Percentiles rank a stretch among this genome's conserved stretches.
These are phyloP conservation scores for Drosophila atripex DNA, from an alignment of 2,888 invertebrate genomes.

Conservation along the genomic window DNA sequence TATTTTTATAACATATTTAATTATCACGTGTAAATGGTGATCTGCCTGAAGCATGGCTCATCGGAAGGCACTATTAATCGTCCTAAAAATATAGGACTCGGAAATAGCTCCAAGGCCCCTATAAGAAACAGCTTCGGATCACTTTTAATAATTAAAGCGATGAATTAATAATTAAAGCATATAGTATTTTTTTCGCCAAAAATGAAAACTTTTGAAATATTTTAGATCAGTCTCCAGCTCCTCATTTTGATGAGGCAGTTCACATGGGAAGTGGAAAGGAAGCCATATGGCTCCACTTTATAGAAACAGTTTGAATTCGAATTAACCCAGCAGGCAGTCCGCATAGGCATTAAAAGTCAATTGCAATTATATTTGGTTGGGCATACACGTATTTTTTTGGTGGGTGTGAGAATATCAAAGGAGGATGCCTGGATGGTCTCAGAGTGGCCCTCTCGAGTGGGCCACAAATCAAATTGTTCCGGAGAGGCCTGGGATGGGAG, in stretches of 20 bases:
- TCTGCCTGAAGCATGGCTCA: no score
- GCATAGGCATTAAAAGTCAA: constrained; percentile 74
- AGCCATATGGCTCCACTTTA: constrained; percentile 55
- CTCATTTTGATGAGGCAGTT: constrained; percentile 30
- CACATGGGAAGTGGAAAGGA: constrained; percentile 18
- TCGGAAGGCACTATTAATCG: no score
- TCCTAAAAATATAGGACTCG: no score
- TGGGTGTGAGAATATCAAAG: constrained; percentile 75
- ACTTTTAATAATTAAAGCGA: no score
- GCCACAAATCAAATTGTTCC: constrained; percentile 73
- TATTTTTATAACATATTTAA: background rate
- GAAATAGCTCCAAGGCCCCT: no score
- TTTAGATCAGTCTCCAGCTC: constrained; percentile 6
- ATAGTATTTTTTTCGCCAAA: no score
- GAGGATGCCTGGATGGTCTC: constrained; percentile 55
- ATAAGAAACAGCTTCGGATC: no score
- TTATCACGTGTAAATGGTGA: background rate
- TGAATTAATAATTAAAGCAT: no score
- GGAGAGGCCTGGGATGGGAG: background rate
- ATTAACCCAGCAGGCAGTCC: constrained; percentile 75
- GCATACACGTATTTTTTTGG: constrained; percentile 27
- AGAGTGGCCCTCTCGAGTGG: constrained; percentile 62
- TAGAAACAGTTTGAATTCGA: constrained; percentile 79
- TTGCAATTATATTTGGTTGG: constrained; percentile 75
- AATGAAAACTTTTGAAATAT: background rate